Conservation (phyloP, 2,888 invertebrate genomes). For the Eupithecia vulgata region DNA sequence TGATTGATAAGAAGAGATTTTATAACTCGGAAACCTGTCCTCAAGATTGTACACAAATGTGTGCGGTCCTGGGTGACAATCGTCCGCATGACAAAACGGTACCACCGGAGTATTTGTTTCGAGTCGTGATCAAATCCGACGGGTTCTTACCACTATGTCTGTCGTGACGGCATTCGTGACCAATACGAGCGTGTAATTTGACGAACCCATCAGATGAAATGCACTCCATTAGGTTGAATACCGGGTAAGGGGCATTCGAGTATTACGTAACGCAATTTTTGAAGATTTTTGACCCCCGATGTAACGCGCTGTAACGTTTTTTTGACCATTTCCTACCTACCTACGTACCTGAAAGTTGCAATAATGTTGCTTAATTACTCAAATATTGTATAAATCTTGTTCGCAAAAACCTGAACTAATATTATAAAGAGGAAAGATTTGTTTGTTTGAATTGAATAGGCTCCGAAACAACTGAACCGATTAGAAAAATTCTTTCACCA, state of each 20-base stretch:
- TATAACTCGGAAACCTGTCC: conserved; percentile 1
- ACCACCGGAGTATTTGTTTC: conserved; percentile 53
- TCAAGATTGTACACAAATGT: conserved; percentile 43
- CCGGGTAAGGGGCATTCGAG: not conserved
- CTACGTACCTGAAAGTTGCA: too few relatives aligned
- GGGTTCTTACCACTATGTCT: conserved; percentile 44
- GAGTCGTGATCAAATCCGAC: conserved; percentile 56
- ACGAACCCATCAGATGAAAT: conserved; percentile 40
- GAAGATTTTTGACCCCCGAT: too few relatives aligned
- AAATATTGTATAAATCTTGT: too few relatives aligned
- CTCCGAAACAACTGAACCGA: too few relatives aligned
- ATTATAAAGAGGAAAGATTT: too few relatives aligned
- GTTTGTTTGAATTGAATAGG: too few relatives aligned
- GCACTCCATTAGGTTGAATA: conserved; percentile 36
- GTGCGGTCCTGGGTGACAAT: conserved; percentile 48
- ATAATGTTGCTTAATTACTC: too few relatives aligned
- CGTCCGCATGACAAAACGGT: conserved; percentile 61
- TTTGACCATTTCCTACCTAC: too few relatives aligned
- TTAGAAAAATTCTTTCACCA: too few relatives aligned
- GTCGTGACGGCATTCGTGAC: conserved; percentile 46
- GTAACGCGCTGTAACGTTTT: too few relatives aligned
- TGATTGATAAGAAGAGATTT: not conserved
- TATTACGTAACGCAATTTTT: too few relatives aligned
- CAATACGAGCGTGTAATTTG: conserved; percentile 44
- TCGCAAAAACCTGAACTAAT: too few relatives aligned